Evolutionary conservation across 2,888 invertebrate species (phyloP), one percentile per base, ranked within the genome.

Genomic region (Piscicola geometra): DNA sequence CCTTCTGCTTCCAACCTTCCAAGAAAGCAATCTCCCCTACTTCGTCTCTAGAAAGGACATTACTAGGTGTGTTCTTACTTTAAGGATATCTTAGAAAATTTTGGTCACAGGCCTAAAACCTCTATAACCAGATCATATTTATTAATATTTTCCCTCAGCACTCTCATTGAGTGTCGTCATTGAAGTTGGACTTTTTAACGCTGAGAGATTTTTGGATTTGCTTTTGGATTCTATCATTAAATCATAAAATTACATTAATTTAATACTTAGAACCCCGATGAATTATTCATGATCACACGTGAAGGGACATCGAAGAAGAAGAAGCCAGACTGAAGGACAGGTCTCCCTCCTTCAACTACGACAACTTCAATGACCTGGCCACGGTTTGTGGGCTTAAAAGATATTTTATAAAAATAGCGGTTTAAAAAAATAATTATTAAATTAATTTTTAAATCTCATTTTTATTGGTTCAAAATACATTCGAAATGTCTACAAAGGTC

Each of bases 361-460:
- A 67, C 3, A n/a, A 67, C n/a, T 67, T 67, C 67, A 67, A 67
- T 32, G 35, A 67, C 67, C n/a, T 67, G 5, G 3, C 2, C 3
- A 32, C 35, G 30, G 67, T 67, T 35, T 67, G 67, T 67, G 3
- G 30, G 28, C 21, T 64, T 12, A 64, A 64, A 9, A 64, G 9
- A 9, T 12, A 15, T 64, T 64, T 64, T 64, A 15, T 25, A 47
- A 15, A 15, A 47, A 15, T 47, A 15, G 50, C 9, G 50, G 21
- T 15, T 47, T 9, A 47, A 15, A n/a, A n/a, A n/a, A n/a, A n/a
- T n/a, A n/a, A n/a, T n/a, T n/a, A n/a, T n/a, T 47, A 15, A 21
- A 21, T 21, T 15, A 47, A 15, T 47, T 47, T 47, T 47, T 15
- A 47, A 47, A 47, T 15, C 50, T 9, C 50, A 9, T 47, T 47